These are phyloP conservation scores for Sclerurus mexicanus DNA, from an alignment of 2,113 vertebrate species.

Conservation along the genomic window DNA sequence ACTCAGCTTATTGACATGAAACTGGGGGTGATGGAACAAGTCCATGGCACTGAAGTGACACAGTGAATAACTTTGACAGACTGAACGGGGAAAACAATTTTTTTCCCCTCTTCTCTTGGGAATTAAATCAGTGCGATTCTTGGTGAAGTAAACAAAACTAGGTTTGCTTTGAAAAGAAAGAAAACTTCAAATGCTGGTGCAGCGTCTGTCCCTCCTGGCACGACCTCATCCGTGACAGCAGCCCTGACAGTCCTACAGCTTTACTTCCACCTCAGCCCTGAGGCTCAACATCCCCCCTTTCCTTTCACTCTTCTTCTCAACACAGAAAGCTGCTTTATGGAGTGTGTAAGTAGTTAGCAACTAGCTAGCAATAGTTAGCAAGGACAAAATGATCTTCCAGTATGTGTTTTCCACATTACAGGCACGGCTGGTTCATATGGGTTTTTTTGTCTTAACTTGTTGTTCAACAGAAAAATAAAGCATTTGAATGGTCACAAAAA, in stretches of 20 bases:
- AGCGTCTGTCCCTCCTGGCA: not conserved
- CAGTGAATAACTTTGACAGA: not conserved
- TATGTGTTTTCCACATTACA: not conserved
- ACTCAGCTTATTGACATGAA: not conserved
- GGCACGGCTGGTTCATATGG: not conserved
- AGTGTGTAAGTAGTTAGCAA: not conserved
- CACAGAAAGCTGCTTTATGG: not conserved
- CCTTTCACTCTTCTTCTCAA: not conserved
- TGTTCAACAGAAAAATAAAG: not conserved
- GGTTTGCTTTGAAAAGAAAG: not conserved
- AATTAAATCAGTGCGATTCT: not conserved
- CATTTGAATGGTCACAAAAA: not conserved
- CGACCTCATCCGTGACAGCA: not conserved
- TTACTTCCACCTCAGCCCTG: not conserved
- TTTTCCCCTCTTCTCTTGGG: not conserved
- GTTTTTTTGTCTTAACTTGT: not conserved
- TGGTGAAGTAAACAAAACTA: not conserved
- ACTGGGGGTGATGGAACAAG: not conserved
- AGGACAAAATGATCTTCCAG: not conserved
- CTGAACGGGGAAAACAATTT: not conserved
- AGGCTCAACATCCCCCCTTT: not conserved
- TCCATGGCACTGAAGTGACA: not conserved
- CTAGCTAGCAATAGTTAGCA: not conserved
- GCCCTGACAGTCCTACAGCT: not conserved
- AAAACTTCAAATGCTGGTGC: not conserved